Conservation (phyloP, 1,140 invertebrate species). For the Probaryconus sp. region DNA sequence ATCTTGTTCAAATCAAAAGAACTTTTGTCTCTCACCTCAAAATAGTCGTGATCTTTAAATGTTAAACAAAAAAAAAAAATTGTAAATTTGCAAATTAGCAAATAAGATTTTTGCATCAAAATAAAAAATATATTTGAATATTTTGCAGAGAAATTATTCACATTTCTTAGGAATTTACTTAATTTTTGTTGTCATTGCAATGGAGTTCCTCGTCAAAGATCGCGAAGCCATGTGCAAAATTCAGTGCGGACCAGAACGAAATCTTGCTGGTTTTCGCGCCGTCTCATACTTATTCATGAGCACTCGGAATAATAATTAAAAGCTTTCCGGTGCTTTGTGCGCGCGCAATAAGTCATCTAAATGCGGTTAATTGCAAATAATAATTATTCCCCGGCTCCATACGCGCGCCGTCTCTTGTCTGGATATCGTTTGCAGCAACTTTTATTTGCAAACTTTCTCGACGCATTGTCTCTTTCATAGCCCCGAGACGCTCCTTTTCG, state of each 20-base stretch:
- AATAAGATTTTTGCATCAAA: too few relatives aligned
- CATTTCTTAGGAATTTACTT: too few relatives aligned
- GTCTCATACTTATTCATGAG: slow-evolving; percentile 53
- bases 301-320: slow-evolving; percentile 45
- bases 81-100: too few relatives aligned
- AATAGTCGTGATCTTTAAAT: too few relatives aligned
- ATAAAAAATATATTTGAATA: too few relatives aligned
- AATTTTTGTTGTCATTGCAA: too few relatives aligned
- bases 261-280: slow-evolving; percentile 7
- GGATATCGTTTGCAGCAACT: not conserved
- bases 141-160: too few relatives aligned
- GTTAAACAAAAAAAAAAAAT: too few relatives aligned
- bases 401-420: not conserved
- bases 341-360: slow-evolving; percentile 26
- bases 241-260: slow-evolving; percentile 3
- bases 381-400: slow-evolving; percentile 27
- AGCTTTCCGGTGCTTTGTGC: slow-evolving; percentile 30
- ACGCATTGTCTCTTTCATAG: slow-evolving; percentile 5
- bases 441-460: slow-evolving; percentile 2
- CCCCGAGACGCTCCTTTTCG: slow-evolving; percentile 8
- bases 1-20: too few relatives aligned
- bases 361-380: slow-evolving; percentile 53
- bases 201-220: not conserved
- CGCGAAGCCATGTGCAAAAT: not conserved
- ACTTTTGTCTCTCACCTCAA: too few relatives aligned